Evolutionary conservation across 2,888 invertebrate genomes (phyloP).

Genomic region (Pachliopta kotzebuea): DNA sequence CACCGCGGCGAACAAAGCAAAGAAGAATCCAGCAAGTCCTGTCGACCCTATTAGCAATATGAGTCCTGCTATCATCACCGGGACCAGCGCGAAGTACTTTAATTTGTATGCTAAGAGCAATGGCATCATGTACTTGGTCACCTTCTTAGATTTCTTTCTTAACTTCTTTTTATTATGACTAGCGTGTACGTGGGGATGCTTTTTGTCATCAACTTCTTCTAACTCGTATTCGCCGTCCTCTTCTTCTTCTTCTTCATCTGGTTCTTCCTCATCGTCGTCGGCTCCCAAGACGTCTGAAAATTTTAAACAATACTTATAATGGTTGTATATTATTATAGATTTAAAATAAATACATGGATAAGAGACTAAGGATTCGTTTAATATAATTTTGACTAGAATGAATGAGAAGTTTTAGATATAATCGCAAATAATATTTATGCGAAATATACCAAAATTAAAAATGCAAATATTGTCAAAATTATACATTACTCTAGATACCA

Average conservation of each 20-base stretch:
- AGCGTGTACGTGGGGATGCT: conserved; percentile 40
- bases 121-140: conserved; percentile 86
- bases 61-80: conserved; percentile 86
- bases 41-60: conserved; percentile 88
- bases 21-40: conserved; percentile 92
- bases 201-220: conserved; percentile 38
- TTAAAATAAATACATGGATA: too few species aligned
- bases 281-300: conserved; percentile 63
- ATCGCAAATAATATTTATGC: too few species aligned
- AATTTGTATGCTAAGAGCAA: conserved; percentile 90
- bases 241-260: conserved; percentile 56
- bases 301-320: background rate
- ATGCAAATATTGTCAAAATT: too few species aligned
- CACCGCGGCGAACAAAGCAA: conserved; percentile 90
- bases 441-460: too few species aligned
- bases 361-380: too few species aligned
- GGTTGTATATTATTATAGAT: too few species aligned
- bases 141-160: conserved; percentile 77
- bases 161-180: conserved; percentile 39
- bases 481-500: too few species aligned
- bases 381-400: too few species aligned
- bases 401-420: too few species aligned
- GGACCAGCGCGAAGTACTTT: conserved; percentile 89
- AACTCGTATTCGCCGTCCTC: conserved; percentile 48
- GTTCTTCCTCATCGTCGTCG: conserved; percentile 51